Percentiles rank a stretch among this genome's conserved stretches.
Conservation (phyloP, 1,140 invertebrate genomes). For the Muscidifurax raptorellus region DNA sequence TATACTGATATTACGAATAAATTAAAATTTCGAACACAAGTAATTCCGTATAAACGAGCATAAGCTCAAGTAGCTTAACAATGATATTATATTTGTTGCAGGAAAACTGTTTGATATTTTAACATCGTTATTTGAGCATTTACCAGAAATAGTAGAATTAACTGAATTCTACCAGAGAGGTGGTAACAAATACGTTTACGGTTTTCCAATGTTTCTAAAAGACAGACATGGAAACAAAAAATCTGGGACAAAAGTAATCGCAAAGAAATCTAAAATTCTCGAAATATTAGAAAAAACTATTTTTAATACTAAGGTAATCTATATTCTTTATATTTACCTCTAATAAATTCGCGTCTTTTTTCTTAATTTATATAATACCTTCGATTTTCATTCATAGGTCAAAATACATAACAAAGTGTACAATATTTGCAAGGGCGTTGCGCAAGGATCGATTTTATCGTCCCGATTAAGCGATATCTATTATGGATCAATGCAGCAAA, state of each 20-base stretch:
- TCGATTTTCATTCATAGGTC: too few species aligned
- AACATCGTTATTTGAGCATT: background rate
- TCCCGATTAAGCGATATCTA: background rate
- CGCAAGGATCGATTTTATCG: background rate
- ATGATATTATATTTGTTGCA: background rate
- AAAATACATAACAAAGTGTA: background rate
- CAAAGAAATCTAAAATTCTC: background rate
- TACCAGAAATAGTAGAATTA: background rate
- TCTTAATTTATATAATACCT: too few species aligned
- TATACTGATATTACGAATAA: too few species aligned
- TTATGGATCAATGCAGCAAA: background rate
- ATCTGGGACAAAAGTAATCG: background rate
- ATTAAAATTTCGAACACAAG: too few species aligned
- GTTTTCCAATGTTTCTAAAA: background rate
- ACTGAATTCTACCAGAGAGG: background rate
- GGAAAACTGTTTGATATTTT: background rate
- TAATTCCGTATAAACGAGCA: too few species aligned
- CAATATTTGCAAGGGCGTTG: background rate
- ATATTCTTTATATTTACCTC: too few species aligned
- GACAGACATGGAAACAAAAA: background rate
- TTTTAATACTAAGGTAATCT: background rate
- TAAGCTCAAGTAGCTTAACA: too few species aligned
- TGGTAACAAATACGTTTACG: background rate
- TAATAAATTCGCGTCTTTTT: too few species aligned
- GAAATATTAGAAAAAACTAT: background rate